These are phyloP conservation scores for Silurus asotus DNA, from an alignment of 2,113 vertebrate genomes.

Conservation along the genomic window DNA sequence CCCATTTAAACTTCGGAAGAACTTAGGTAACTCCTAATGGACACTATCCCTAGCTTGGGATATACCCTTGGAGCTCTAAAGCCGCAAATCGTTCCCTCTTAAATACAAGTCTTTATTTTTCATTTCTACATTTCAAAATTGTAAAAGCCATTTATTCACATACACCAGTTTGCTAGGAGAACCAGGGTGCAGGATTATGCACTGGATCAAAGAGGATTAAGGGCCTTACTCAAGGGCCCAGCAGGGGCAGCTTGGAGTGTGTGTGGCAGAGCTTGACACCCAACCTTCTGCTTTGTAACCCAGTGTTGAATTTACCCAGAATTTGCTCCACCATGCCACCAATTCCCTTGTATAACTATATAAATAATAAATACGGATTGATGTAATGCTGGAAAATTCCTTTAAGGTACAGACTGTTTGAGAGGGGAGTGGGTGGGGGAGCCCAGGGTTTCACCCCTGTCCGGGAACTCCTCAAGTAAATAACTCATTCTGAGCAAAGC, in stretches of 20 bases:
- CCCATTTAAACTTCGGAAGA: neutral
- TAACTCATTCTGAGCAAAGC: neutral
- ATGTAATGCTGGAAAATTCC: neutral
- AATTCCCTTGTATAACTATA: neutral
- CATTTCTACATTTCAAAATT: too few species aligned
- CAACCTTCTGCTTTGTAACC: too few species aligned
- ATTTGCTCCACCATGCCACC: neutral
- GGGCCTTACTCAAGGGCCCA: too few species aligned
- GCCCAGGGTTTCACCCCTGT: neutral
- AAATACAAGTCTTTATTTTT: too few species aligned
- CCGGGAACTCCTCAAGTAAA: neutral
- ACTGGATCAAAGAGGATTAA: too few species aligned
- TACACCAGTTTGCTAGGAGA: too few species aligned
- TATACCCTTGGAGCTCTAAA: neutral
- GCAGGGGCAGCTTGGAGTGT: too few species aligned
- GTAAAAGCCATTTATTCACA: too few species aligned
- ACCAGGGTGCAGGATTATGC: too few species aligned
- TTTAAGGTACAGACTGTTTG: neutral
- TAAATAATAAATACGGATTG: neutral
- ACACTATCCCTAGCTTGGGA: neutral
- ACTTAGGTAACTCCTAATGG: neutral
- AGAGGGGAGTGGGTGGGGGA: neutral
- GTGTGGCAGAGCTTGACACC: too few species aligned
- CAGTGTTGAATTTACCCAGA: neutral
- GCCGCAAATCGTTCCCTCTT: neutral